These are phyloP conservation scores for Cephus pygmeus DNA, from an alignment of 2,888 invertebrate genomes.

Conservation along the genomic window DNA sequence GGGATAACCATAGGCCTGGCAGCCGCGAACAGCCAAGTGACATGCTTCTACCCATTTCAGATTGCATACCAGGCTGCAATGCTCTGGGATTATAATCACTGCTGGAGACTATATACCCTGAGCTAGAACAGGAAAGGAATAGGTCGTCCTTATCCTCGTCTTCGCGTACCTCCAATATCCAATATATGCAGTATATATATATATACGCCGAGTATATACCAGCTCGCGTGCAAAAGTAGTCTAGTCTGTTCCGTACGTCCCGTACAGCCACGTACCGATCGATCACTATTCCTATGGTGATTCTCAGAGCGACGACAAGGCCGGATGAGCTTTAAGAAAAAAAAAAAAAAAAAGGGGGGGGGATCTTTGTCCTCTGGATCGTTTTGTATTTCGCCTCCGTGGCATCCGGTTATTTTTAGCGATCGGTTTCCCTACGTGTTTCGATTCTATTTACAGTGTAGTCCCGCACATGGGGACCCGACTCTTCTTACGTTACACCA, in stretches of 20 bases:
- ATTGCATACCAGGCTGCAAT: slow-evolving; percentile 43
- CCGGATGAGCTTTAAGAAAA: neutral
- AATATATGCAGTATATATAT: too few species aligned
- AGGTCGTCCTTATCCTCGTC: neutral
- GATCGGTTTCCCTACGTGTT: neutral
- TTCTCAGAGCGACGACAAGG: neutral
- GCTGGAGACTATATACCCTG: slow-evolving; percentile 26
- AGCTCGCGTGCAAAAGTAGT: neutral
- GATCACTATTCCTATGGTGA: neutral
- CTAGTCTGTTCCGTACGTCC: neutral
- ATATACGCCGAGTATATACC: neutral
- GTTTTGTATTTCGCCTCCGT: neutral
- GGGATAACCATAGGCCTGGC: slow-evolving; percentile 54
- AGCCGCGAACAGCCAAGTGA: slow-evolving; percentile 57
- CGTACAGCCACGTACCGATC: neutral
- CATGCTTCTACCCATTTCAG: slow-evolving; percentile 53
- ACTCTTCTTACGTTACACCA: neutral
- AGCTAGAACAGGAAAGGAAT: slow-evolving; percentile 22
- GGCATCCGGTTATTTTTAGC: neutral
- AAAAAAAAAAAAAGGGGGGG: neutral
- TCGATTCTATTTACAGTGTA: neutral
- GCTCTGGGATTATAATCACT: slow-evolving; percentile 50
- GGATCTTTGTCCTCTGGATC: neutral
- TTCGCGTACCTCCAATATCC: neutral
- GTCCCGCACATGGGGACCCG: neutral